Evolutionary conservation across 2,888 invertebrate genomes (phyloP), one percentile per base, ranked within the genome.

Genomic region (Endotricha flammealis): DNA sequence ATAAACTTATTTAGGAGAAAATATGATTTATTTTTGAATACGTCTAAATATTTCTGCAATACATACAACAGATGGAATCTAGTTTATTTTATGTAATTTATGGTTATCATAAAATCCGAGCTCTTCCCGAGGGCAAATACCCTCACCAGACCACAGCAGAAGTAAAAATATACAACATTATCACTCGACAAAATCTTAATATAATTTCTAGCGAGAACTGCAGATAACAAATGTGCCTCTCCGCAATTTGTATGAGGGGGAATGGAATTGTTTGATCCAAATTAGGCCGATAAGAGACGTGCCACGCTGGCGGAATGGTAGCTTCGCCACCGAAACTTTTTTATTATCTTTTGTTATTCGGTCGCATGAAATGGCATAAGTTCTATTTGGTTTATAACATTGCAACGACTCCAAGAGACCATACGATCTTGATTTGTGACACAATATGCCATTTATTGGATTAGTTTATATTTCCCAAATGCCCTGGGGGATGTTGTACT

Each of bases 201-300:
- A 80, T 80, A 81, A 81, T 81, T 81, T 80, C 77, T 75, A 62
- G 60, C 64, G 60, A 76, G 79, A 77, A 79, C 68, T 78, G 79
- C 68, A 77, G 80, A 81, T 78, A 80, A 76, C 75, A 73, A 78
- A 80, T 79, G 75, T 70, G 73, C 68, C 58, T 67, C 67, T 66
- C 66, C 67, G 64, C 71, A 77, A 77, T 73, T 78, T 76, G 74
- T 74, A 62, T 65, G 53, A 58, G 62, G 68, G 71, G 76, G 79
- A 70, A 64, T 68, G 65, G 66, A 71, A 80, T 77, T 75, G 79
- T 79, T 77, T 78, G 76, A 80, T 80, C 74, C 70, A 79, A 79
- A 82, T 82, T 78, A 79, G 76, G 58, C 69, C 64, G 79, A 80
- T 81, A 80, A 78, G 74, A 63, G 62, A 67, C 75, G 72, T 74